Evolutionary conservation across 1,140 invertebrate species (phyloP).

Genomic region (Lepidurus couesii): DNA sequence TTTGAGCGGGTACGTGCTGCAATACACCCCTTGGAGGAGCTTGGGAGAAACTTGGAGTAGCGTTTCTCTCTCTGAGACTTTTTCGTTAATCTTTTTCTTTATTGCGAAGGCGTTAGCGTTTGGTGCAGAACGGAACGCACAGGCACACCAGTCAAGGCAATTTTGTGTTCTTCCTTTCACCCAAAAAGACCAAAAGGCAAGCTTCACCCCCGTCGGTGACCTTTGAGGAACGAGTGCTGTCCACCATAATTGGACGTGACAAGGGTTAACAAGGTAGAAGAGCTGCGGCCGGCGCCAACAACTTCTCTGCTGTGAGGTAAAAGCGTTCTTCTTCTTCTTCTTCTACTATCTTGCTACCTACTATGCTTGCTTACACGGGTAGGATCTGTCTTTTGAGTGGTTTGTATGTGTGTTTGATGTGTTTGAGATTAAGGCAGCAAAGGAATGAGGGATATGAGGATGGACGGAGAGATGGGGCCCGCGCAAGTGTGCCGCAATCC

Average conservation of each 20-base stretch:
- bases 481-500: background rate
- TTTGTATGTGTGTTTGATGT: background rate
- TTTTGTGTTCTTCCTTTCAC: background rate
- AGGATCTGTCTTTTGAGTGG: background rate
- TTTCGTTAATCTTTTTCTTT: conserved; percentile 2
- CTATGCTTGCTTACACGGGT: background rate
- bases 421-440: background rate
- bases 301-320: background rate
- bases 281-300: background rate
- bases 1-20: conserved; percentile 20
- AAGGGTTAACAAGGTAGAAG: conserved; percentile 22
- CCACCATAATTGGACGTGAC: conserved; percentile 18
- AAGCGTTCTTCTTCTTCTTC: background rate
- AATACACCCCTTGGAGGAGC: background rate
- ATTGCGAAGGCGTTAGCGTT: conserved; percentile 16
- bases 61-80: background rate
- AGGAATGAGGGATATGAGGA: background rate
- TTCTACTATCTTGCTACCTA: too few species aligned
- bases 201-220: conserved; percentile 10
- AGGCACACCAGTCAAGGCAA: background rate
- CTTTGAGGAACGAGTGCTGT: conserved; percentile 5
- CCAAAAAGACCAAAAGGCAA: background rate
- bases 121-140: background rate
- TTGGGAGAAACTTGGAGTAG: conserved; percentile 1
- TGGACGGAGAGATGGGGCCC: background rate